Conservation (phyloP, 2,888 invertebrate species). For the Caenorhabditis zanzibari region DNA sequence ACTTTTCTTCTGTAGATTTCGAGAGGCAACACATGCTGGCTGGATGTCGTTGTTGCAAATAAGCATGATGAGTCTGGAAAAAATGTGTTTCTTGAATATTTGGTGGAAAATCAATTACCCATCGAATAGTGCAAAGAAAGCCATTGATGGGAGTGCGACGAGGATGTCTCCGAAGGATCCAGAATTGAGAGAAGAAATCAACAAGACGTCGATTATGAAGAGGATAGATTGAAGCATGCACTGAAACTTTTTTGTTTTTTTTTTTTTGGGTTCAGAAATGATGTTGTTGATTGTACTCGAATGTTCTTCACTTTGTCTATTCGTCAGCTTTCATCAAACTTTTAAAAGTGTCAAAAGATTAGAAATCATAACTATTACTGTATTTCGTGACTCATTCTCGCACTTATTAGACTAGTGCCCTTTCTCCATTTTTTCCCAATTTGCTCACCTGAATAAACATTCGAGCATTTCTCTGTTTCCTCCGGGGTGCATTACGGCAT, state of each 20-base stretch:
- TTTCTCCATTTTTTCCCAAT: constrained; percentile 9
- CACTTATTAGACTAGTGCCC: not conserved
- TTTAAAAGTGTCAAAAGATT: no score
- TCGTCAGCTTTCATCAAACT: no score
- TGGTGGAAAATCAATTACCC: constrained; percentile 21
- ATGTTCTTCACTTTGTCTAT: not conserved
- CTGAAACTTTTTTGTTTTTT: constrained; percentile 16
- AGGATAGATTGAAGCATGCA: constrained; percentile 36
- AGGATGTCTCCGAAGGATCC: constrained; percentile 40
- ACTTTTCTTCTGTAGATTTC: constrained; percentile 51
- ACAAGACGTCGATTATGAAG: constrained; percentile 34
- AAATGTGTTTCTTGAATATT: not conserved
- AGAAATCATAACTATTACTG: not conserved
- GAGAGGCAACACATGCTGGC: constrained; percentile 47
- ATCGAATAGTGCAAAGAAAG: constrained; percentile 41
- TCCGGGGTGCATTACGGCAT: constrained; percentile 41
- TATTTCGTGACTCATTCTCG: not conserved
- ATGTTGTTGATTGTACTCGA: no score
- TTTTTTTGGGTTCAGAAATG: no score
- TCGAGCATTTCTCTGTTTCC: constrained; percentile 57
- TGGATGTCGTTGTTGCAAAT: constrained; percentile 59
- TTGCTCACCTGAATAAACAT: constrained; percentile 61
- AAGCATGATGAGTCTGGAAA: constrained; percentile 46
- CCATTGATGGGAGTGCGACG: constrained; percentile 32
- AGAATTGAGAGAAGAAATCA: constrained; percentile 43